Evolutionary conservation across 1,140 invertebrate genomes (phyloP).

Genomic region (Tetranychus urticae): DNA sequence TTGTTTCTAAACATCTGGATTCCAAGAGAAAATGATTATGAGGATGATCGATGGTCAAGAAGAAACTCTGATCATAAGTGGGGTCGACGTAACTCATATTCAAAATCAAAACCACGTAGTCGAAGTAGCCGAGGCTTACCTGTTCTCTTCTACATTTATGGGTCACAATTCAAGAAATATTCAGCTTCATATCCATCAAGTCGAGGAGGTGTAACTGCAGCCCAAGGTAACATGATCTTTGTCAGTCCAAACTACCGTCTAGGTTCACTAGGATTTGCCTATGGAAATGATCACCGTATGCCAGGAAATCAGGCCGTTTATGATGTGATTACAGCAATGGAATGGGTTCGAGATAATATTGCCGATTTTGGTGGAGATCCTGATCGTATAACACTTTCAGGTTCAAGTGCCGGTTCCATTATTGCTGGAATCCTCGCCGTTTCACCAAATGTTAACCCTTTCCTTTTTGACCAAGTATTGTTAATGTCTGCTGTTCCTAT

Average conservation of each 20-base stretch:
- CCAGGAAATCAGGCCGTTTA: slow-evolving; percentile 18
- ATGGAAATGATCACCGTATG: slow-evolving; percentile 14
- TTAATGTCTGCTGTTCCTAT: neutral
- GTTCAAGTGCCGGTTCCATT: slow-evolving; percentile 21
- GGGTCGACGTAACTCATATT: too few species aligned
- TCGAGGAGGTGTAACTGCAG: too few species aligned
- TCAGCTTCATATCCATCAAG: too few species aligned
- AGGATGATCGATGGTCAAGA: too few species aligned
- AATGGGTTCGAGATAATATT: slow-evolving; percentile 20
- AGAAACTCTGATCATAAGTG: too few species aligned
- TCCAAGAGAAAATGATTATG: too few species aligned
- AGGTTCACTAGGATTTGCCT: slow-evolving; percentile 13
- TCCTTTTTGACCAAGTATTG: neutral
- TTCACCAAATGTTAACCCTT: neutral
- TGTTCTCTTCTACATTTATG: too few species aligned
- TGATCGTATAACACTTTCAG: slow-evolving; percentile 25
- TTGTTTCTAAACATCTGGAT: too few species aligned
- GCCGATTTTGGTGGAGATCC: slow-evolving; percentile 19
- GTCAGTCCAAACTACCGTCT: slow-evolving; percentile 21
- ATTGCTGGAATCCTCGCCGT: neutral
- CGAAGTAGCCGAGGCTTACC: too few species aligned
- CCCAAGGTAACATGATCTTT: slow-evolving; percentile 24
- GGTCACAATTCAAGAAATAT: too few species aligned
- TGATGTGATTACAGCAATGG: slow-evolving; percentile 23
- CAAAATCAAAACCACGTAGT: too few species aligned